Evolutionary conservation across 1,140 invertebrate genomes (phyloP), one percentile per base, ranked within the genome.

Genomic region (Orchestia grillus): DNA sequence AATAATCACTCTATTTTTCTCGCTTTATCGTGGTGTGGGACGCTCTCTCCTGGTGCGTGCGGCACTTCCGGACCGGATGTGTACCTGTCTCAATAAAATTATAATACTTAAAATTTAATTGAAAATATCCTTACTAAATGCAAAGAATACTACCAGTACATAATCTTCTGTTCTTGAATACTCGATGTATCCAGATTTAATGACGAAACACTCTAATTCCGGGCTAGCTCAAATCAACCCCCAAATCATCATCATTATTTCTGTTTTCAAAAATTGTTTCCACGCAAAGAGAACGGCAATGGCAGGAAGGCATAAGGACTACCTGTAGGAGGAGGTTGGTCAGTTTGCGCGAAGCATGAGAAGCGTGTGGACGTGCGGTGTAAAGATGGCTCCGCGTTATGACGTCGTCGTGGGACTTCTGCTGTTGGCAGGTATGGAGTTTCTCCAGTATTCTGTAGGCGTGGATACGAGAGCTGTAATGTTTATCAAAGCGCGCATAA

Each of bases 321-420:
- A 19, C 11, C 88, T 41, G 36, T 6, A 94, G 4, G 43, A 94
- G 16, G 44, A 8, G 92, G 92, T 44, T 94, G 92, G 92, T 94
- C 92, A 94, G 92, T 94, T 44, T 94, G 92, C 92, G 36, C 41
- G 92, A 45, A 94, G 92, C 92, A 94, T 94, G 92, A 94, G 44
- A 94, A 40, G 44, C 92, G 92, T 94, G 92, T 19, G 92, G 92
- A 94, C 92, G 92, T 94, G 92, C 47, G 92, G 92, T 94, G 92
- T 94, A 94, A 94, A 44, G 43, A 94, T 94, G 92, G 92, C 92
- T 94, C 92, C 92, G 92, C 92, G 92, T 47, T 44, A 44, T 44
- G 43, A 94, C 92, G n/a, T 36, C 44, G 44, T 94, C 43, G 44
- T 94, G 44, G 92, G 43, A 94, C 92, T 94, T 40, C 92, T 94